phyloP scores from a whole-genome alignment of 92 coral and sea anemone genomes.

The Parazoanthus atlanticus region DNA sequence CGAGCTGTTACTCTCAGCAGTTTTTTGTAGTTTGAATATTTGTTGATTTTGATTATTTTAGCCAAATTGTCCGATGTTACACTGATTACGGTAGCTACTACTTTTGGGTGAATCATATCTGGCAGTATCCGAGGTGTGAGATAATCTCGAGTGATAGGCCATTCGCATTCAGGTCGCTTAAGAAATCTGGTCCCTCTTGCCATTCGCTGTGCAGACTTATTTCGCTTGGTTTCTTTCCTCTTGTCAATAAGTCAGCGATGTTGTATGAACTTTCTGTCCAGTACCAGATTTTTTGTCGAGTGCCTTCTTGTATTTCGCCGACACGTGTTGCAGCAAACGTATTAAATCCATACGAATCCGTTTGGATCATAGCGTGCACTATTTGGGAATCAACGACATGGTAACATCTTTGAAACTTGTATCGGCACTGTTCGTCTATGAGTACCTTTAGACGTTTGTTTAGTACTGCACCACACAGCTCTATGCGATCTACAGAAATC shows the following conservation, averaged over 20 bases:
- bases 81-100: background rate
- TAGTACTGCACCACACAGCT: constrained; percentile 39
- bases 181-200: constrained; percentile 66
- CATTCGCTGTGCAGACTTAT: constrained; percentile 42
- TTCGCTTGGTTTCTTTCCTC: constrained; percentile 56
- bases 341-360: constrained; percentile 49
- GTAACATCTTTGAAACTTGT: constrained; percentile 26
- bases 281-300: constrained; percentile 59
- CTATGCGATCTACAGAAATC: constrained; percentile 38
- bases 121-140: constrained; percentile 35
- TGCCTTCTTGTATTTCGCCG: constrained; percentile 66
- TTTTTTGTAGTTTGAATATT: constrained; percentile 42
- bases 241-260: constrained; percentile 61
- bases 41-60: constrained; percentile 21
- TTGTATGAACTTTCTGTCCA: constrained; percentile 63
- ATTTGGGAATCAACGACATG: constrained; percentile 41
- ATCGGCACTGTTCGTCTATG: constrained; percentile 33
- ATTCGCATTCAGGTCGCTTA: constrained; percentile 39
- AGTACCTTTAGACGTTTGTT: constrained; percentile 32
- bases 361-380: constrained; percentile 49
- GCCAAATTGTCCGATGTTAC: constrained; percentile 1
- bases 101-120: constrained; percentile 8
- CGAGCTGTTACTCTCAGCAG: constrained; percentile 55
- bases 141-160: constrained; percentile 37
- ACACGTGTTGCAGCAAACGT: constrained; percentile 57